A percentile compares a stretch with the other conserved stretches of the same genome.
Conservation (phyloP, 2,113 vertebrate genomes). For the Axis porcinus region DNA sequence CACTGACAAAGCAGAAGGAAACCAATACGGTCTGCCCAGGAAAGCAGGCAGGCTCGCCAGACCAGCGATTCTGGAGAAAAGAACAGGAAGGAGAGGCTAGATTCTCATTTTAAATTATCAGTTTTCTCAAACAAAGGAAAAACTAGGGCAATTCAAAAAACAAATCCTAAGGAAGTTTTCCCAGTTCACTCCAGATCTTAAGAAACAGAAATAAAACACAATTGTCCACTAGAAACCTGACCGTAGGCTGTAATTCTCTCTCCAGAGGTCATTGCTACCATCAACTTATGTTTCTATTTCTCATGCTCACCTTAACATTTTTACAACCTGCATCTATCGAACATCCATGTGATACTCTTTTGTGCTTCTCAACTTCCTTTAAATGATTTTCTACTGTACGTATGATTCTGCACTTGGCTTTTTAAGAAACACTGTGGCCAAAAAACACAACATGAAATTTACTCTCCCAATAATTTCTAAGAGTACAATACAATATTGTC, state of each 20-base stretch:
- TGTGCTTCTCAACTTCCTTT: neutral
- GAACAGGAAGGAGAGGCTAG: neutral
- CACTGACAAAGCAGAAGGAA: neutral
- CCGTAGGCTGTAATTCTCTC: neutral
- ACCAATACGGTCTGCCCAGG: neutral
- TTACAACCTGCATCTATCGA: neutral
- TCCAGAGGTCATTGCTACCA: neutral
- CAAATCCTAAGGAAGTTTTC: neutral
- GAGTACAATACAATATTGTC: neutral
- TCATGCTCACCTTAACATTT: neutral
- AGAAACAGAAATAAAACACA: neutral
- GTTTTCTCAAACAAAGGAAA: neutral
- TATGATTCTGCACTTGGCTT: neutral
- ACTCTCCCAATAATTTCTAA: neutral
- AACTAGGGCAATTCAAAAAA: neutral
- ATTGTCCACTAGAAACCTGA: neutral
- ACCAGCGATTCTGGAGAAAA: no score
- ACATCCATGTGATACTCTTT: neutral
- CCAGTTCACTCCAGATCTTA: neutral
- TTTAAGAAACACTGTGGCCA: neutral
- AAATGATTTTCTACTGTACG: neutral
- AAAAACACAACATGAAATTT: neutral
- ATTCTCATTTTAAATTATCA: neutral
- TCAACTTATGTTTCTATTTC: neutral
- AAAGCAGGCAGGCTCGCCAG: fast-evolving